Base-by-base conservation (phyloP, 2,888 invertebrate genomes). In the Hydraecia micacea region DNA sequence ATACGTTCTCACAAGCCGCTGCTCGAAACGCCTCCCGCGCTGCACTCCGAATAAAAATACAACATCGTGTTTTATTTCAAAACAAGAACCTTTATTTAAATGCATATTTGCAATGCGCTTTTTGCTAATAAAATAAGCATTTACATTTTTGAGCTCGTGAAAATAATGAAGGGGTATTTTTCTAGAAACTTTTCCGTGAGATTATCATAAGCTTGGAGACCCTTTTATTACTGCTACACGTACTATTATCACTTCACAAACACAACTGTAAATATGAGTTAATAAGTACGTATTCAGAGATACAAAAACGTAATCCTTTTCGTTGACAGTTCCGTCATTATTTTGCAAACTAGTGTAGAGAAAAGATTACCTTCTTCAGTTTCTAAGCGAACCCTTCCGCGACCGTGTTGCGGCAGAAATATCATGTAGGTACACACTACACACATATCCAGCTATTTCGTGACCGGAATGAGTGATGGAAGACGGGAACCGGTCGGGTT, bases 381-480 rank as follows among this genome's bases (percentile, higher is more conserved):
- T 86, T 75, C 63, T 87, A 84, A 85, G 83, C 73, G 79, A 79
- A 76, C 77, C 73, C 80, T 83, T 80, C 75, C 73, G 70, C 83
- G 74, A 81, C 72, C 74, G 87, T 79, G 81, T 83, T 82, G 86
- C 80, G 83, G 79, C 82, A 72, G 60, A 82, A 81, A 87, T 88
- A 85, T 86, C 78, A 85, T 89, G 79, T 89, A 87, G 66, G 79
- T 79, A 83, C 77, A 74, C 62, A 68, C 77, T 75, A 77, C 73
- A 79, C 81, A 83, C 79, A 83, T 85, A 87, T 83, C 76, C 84
- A 86, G 81, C 83, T 84, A 88, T 87, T 87, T 90, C 91, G 91
- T 91, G 91, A 90, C 90, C 89, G 91, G 91, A 91, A 91, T 92
- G 91, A 91, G 86, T 88, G 91, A 91, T 91, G 89, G 90, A 74